Conservation (phyloP, 2,888 invertebrate species). For the Helobdella robusta region DNA sequence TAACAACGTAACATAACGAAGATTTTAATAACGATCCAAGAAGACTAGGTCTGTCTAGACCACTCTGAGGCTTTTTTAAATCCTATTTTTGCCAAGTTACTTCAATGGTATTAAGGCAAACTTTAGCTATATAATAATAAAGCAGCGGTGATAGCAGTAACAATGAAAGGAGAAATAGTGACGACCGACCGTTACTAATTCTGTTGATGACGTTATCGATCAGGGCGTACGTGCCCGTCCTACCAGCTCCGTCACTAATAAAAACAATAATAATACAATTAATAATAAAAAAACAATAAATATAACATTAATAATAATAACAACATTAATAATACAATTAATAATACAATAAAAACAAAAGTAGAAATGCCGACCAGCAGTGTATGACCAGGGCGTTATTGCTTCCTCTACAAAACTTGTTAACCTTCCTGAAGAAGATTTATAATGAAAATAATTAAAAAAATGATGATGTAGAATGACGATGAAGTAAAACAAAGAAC, state of each 20-base stretch:
- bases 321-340: neutral
- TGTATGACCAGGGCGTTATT: slow-evolving; percentile 22
- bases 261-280: neutral
- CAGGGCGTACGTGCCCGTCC: slow-evolving; percentile 24
- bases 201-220: slow-evolving; percentile 23
- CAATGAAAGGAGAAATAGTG: neutral
- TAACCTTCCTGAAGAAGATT: slow-evolving; percentile 17
- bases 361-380: slow-evolving; percentile 15
- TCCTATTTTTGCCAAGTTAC: too few relatives aligned
- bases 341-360: neutral
- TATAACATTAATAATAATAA: neutral
- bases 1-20: neutral
- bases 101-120: too few relatives aligned
- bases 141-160: neutral
- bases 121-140: too few relatives aligned
- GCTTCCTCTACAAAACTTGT: slow-evolving; percentile 15
- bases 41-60: too few relatives aligned
- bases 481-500: neutral
- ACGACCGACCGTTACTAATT: slow-evolving; percentile 17
- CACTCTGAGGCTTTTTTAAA: too few relatives aligned
- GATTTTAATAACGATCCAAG: neutral
- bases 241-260: slow-evolving; percentile 22
- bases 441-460: neutral
- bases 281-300: neutral
- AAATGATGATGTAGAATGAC: neutral